Conservation (phyloP, 1,140 invertebrate species). For the Sycophaga agraensis region DNA sequence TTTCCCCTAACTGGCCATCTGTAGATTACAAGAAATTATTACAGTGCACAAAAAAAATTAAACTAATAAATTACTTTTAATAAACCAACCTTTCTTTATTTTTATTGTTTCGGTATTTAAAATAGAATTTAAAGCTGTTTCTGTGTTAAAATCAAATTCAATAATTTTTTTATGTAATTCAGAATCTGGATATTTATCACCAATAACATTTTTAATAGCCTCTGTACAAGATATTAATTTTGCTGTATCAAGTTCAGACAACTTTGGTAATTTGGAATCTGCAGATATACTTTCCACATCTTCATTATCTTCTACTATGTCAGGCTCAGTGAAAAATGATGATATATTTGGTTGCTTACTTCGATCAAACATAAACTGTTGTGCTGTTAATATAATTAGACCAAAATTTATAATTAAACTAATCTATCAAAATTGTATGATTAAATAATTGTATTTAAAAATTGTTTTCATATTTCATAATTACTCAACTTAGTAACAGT, state of each 20-base stretch:
- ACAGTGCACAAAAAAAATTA: neutral
- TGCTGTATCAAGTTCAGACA: constrained; percentile 69
- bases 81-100: constrained; percentile 30
- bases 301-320: constrained; percentile 73
- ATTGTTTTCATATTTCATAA: no score
- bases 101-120: constrained; percentile 54
- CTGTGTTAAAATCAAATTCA: constrained; percentile 70
- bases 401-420: neutral
- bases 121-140: constrained; percentile 72
- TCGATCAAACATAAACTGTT: constrained; percentile 85
- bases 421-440: constrained; percentile 7
- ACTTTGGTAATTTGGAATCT: constrained; percentile 55
- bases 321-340: constrained; percentile 70
- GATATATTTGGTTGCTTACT: constrained; percentile 70
- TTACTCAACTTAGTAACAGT: no score
- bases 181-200: constrained; percentile 72
- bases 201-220: constrained; percentile 77
- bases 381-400: constrained; percentile 47
- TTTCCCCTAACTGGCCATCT: neutral
- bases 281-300: constrained; percentile 53
- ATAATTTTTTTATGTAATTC: constrained; percentile 68
- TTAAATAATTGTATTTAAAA: no score
- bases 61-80: neutral
- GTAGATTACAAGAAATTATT: neutral
- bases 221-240: constrained; percentile 83